Percentiles rank a stretch among this genome's conserved stretches.
phyloP scores from a whole-genome alignment of 2,888 invertebrate genomes.

The Hypena proboscidalis region DNA sequence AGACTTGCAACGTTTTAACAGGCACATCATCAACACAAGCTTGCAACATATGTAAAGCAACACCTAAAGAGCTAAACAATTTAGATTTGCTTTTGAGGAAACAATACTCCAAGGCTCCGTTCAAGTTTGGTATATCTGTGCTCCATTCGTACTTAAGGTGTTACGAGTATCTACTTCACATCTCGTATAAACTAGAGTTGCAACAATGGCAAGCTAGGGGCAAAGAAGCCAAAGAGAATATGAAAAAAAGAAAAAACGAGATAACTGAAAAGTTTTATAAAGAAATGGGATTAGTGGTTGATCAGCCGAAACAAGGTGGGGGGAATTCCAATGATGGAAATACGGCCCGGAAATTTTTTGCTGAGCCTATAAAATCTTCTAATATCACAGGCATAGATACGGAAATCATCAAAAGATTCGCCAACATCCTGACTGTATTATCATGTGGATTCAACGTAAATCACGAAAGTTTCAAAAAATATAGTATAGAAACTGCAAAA shows the following conservation, averaged over 20 bases:
- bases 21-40: too few species aligned
- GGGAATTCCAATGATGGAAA: not conserved
- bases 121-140: conserved; percentile 15
- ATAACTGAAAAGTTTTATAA: conserved; percentile 4
- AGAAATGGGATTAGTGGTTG: conserved; percentile 14
- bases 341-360: not conserved
- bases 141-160: conserved; percentile 30
- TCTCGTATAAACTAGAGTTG: conserved; percentile 45
- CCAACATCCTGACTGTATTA: conserved; percentile 12
- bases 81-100: not conserved
- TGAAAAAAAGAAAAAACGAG: conserved; percentile 28
- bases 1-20: conserved; percentile 21
- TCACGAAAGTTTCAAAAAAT: conserved; percentile 5
- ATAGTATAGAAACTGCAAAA: conserved; percentile 10
- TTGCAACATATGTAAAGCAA: conserved; percentile 3
- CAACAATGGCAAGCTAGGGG: conserved; percentile 50
- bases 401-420: conserved; percentile 11
- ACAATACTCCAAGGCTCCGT: not conserved
- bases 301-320: not conserved
- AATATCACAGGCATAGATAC: conserved; percentile 7
- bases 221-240: conserved; percentile 26
- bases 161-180: conserved; percentile 48
- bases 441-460: conserved; percentile 16
- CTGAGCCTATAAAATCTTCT: not conserved
- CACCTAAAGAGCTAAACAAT: conserved; percentile 4